Percentiles rank a stretch among this genome's conserved stretches.
These are phyloP conservation scores for Ceriagrion tenellum DNA, from an alignment of 2,888 invertebrate genomes.

Conservation along the genomic window DNA sequence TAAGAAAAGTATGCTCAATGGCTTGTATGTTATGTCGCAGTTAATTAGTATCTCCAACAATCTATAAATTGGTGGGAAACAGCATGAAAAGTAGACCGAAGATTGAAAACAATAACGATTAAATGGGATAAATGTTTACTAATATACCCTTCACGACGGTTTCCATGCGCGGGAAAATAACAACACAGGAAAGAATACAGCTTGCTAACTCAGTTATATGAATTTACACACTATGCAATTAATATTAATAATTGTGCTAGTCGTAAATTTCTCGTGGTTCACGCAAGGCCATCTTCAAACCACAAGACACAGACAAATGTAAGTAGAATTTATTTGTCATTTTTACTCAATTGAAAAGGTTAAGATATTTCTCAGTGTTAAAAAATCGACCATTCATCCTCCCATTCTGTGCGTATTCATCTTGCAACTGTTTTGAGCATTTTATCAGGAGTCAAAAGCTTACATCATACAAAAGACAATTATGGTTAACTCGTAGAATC, in stretches of 20 bases:
- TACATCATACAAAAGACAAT: too few relatives aligned
- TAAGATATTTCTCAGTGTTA: background rate
- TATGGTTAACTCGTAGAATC: too few relatives aligned
- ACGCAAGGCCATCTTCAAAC: background rate
- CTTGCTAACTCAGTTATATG: background rate
- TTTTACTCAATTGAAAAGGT: background rate
- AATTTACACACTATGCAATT: constrained; percentile 36
- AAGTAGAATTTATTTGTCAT: background rate
- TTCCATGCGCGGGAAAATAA: background rate
- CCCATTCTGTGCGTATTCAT: background rate
- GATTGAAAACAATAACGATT: background rate
- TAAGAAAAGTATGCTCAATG: too few relatives aligned
- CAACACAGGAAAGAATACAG: background rate
- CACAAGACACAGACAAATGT: background rate
- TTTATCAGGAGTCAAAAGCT: background rate
- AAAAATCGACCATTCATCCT: too few relatives aligned
- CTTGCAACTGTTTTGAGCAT: background rate
- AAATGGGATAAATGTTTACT: background rate
- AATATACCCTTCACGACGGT: background rate
- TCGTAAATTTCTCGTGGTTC: background rate
- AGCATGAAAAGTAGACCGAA: background rate
- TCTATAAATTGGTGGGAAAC: background rate
- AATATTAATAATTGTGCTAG: constrained; percentile 19
- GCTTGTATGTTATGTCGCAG: too few relatives aligned
- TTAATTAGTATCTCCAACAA: too few relatives aligned